Conservation (phyloP, 2,113 vertebrate species). For the Rallus limicola region DNA sequence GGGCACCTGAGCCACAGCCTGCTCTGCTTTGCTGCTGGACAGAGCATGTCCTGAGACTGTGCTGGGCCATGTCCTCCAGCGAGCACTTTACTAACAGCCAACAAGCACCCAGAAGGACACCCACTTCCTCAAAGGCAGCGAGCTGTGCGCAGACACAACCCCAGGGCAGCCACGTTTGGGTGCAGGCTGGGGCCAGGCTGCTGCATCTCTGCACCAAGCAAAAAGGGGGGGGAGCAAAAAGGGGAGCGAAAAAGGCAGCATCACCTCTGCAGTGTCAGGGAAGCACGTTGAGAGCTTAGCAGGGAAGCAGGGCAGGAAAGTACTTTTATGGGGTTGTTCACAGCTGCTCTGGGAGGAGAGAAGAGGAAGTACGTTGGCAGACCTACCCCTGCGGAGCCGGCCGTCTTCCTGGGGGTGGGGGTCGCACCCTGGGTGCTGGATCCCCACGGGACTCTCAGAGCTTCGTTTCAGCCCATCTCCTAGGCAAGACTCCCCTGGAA, state of each 20-base stretch:
- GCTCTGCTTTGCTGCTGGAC: background rate
- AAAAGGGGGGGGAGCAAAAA: fast-evolving
- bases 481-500: background rate
- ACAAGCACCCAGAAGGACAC: background rate
- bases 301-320: conserved; percentile 23
- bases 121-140: conserved; percentile 75
- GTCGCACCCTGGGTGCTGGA: background rate
- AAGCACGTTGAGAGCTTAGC: background rate
- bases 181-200: background rate
- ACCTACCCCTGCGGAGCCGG: background rate
- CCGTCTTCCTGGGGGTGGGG: background rate
- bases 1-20: background rate
- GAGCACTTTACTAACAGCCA: background rate
- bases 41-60: background rate
- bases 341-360: background rate
- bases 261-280: fast-evolving
- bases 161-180: background rate
- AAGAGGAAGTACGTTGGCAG: conserved; percentile 58
- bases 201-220: fast-evolving
- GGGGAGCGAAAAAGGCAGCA: background rate
- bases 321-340: conserved; percentile 2
- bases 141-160: background rate
- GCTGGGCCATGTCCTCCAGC: background rate
- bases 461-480: background rate
- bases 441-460: background rate